Percentiles rank a stretch among this genome's conserved stretches.
Conservation (phyloP, 2,888 invertebrate genomes). For the Furcula furcula region DNA sequence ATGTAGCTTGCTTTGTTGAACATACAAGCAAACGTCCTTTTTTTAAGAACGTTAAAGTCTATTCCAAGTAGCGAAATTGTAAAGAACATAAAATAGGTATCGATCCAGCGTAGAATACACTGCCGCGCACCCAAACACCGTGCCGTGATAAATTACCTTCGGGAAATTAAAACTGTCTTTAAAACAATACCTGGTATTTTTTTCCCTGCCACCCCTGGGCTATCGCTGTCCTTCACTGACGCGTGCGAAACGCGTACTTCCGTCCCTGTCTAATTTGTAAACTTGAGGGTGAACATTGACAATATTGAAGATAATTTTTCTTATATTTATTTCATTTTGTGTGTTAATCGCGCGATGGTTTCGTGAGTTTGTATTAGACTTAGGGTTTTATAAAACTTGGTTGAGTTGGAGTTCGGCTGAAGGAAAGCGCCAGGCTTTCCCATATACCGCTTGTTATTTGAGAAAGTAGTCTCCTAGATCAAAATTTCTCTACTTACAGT, state of each 20-base stretch:
- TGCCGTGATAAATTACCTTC: constrained; percentile 77
- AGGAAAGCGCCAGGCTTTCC: too few species aligned
- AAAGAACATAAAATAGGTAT: constrained; percentile 43
- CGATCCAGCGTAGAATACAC: constrained; percentile 45
- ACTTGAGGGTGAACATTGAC: constrained; percentile 25
- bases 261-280: constrained; percentile 25
- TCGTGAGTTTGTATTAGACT: too few species aligned
- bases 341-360: too few species aligned
- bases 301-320: constrained; percentile 24
- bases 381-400: too few species aligned
- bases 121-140: constrained; percentile 50
- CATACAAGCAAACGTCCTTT: too few species aligned
- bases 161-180: constrained; percentile 82
- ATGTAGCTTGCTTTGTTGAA: too few species aligned
- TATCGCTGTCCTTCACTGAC: constrained; percentile 24
- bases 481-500: too few species aligned
- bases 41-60: too few species aligned
- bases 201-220: constrained; percentile 43
- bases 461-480: too few species aligned
- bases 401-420: too few species aligned
- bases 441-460: too few species aligned
- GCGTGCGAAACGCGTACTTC: constrained; percentile 5
- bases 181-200: constrained; percentile 75
- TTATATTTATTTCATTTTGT: constrained; percentile 19
- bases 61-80: constrained; percentile 12